Evolutionary conservation across 2,888 invertebrate species (phyloP).

Genomic region (Drosophila atroscutellata): DNA sequence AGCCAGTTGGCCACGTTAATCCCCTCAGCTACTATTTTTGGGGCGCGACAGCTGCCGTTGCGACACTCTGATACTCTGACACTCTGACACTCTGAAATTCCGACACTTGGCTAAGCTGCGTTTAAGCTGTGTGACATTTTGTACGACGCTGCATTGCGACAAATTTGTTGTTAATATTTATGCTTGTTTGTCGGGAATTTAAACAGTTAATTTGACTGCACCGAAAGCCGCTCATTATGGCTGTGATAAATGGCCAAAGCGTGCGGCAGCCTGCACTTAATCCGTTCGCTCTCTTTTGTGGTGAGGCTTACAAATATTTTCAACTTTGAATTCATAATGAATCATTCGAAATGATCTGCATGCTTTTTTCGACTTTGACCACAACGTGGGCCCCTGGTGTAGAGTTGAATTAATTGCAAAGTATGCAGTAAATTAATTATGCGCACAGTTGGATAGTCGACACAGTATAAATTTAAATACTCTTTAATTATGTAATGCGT

Average conservation of each 20-base stretch:
- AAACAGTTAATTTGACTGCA: conserved; percentile 44
- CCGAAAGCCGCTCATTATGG: conserved; percentile 48
- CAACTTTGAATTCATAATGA: conserved; percentile 16
- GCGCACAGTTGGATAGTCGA: conserved; percentile 23
- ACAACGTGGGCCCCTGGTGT: conserved; percentile 8
- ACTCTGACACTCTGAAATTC: conserved; percentile 22
- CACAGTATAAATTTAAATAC: conserved; percentile 26
- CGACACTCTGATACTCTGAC: conserved; percentile 17
- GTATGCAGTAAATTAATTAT: conserved; percentile 49
- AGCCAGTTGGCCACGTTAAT: conserved; percentile 37
- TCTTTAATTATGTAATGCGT: conserved; percentile 16
- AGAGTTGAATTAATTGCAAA: conserved; percentile 19
- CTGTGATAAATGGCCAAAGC: conserved; percentile 52
- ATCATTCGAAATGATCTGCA: neutral
- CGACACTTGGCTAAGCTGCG: conserved; percentile 42
- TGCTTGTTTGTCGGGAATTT: conserved; percentile 1
- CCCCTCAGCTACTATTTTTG: conserved; percentile 37
- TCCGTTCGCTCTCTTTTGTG: conserved; percentile 27
- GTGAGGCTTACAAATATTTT: neutral
- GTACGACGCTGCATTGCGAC: conserved; percentile 58
- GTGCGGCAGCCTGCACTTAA: conserved; percentile 50
- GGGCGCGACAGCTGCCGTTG: conserved; percentile 56
- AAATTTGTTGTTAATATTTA: conserved; percentile 45
- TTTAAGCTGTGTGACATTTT: conserved; percentile 70
- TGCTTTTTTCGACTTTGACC: neutral